Percentiles rank a stretch among this genome's conserved stretches.
phyloP scores from a whole-genome alignment of 2,888 invertebrate species.

The Cacoxenus indagator region DNA sequence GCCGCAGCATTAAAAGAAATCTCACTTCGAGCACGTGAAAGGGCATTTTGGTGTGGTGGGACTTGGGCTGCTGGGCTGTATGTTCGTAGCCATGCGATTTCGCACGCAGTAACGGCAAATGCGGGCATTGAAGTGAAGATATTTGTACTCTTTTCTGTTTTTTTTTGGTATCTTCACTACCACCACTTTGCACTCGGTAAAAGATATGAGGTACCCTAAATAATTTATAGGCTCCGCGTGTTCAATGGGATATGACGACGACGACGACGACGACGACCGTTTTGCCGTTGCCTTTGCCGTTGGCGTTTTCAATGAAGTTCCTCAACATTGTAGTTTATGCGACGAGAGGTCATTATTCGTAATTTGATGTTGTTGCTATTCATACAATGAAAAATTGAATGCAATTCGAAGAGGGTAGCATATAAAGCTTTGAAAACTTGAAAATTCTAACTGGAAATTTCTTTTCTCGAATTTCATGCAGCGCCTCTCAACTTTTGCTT shows the following conservation, averaged over 20 bases:
- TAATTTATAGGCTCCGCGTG: conserved; percentile 61
- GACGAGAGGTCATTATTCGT: conserved; percentile 4
- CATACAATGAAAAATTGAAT: neutral
- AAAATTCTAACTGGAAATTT: no score
- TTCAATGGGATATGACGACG: conserved; percentile 59
- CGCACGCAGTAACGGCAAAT: conserved; percentile 4
- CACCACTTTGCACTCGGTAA: neutral
- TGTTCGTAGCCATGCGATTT: neutral
- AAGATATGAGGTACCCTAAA: conserved; percentile 21
- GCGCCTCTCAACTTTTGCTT: no score
- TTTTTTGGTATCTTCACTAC: neutral
- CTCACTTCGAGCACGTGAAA: neutral
- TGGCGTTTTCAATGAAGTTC: neutral
- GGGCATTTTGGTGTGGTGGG: neutral
- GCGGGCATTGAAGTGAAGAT: neutral
- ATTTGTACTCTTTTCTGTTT: neutral
- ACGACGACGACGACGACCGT: conserved; percentile 51
- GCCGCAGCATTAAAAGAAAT: conserved; percentile 30
- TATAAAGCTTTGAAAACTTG: no score
- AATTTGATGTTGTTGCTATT: neutral
- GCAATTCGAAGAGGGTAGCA: neutral
- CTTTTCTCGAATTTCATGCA: no score
- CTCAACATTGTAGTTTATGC: conserved; percentile 3
- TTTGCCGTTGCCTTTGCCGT: conserved; percentile 36
- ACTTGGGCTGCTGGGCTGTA: neutral